Conservation (phyloP, 2,113 vertebrate genomes). For the Solenodon paradoxus region DNA sequence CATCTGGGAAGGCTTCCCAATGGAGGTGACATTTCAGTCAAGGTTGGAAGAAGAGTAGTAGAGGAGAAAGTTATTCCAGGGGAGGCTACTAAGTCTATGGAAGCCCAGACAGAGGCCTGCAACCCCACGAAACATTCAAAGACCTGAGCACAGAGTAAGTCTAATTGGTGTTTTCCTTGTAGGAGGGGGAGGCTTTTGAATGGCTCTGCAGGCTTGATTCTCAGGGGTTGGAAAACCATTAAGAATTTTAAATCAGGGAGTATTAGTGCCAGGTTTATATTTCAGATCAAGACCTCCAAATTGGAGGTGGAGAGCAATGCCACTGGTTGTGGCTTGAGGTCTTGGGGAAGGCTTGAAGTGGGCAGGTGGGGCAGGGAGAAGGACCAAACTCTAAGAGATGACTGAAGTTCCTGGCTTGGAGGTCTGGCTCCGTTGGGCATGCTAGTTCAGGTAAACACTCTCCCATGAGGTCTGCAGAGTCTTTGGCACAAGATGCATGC, state of each 20-base stretch:
- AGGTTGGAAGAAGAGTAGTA: not conserved
- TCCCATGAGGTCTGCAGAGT: too few relatives aligned
- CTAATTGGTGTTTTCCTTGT: not conserved
- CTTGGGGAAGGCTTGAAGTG: not conserved
- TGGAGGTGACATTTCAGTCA: not conserved
- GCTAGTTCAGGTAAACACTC: not conserved
- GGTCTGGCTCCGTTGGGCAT: not conserved
- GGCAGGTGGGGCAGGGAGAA: not conserved
- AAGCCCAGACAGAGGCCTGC: not conserved
- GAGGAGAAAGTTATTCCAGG: not conserved
- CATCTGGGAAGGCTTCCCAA: constrained; percentile 1
- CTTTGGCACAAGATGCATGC: too few relatives aligned
- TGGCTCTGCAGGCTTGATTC: not conserved
- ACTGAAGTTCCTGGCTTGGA: not conserved
- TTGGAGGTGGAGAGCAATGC: not conserved
- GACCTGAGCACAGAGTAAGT: not conserved
- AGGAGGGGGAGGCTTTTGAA: not conserved
- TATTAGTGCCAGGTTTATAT: not conserved
- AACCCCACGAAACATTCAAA: not conserved
- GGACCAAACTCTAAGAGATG: not conserved
- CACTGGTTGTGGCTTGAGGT: not conserved
- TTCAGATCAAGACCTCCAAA: not conserved
- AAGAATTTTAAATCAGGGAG: not conserved
- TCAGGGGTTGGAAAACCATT: not conserved
- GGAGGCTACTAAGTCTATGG: not conserved